phyloP scores from a whole-genome alignment of 2,797 vertebrate genomes.

The Tapirus indicus region DNA sequence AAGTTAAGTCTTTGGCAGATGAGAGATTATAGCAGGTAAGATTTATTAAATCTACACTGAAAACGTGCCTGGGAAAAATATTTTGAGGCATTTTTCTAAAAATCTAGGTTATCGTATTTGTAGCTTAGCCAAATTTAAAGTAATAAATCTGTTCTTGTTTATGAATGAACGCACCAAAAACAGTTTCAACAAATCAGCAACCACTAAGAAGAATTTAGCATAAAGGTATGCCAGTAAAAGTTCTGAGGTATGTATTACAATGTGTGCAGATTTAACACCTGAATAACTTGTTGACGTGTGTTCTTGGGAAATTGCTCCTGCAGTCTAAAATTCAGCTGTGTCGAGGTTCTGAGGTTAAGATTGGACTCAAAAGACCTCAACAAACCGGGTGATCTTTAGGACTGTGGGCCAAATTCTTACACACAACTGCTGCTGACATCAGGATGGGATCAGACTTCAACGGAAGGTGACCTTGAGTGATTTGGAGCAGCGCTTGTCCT shows the following conservation, averaged over 20 bases:
- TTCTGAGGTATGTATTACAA: not conserved
- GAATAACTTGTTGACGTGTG: conserved; percentile 4
- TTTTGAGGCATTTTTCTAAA: conserved; percentile 23
- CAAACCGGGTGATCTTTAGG: conserved; percentile 31
- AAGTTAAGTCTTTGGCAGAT: conserved; percentile 46
- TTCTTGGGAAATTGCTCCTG: not conserved
- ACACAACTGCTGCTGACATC: conserved; percentile 9
- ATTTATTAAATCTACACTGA: conserved; percentile 57
- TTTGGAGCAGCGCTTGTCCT: not conserved
- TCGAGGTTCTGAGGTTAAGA: conserved; percentile 5
- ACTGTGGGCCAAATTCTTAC: not conserved
- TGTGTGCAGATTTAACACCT: conserved; percentile 46
- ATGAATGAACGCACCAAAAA: conserved; percentile 23
- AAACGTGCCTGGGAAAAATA: conserved; percentile 39
- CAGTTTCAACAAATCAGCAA: not conserved
- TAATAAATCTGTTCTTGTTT: conserved; percentile 58
- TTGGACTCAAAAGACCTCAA: not conserved
- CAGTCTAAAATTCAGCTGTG: conserved; percentile 49
- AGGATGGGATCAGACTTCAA: not conserved
- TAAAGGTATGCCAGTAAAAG: conserved; percentile 57
- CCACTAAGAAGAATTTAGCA: conserved; percentile 59
- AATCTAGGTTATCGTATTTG: conserved; percentile 31
- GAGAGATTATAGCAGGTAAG: conserved; percentile 26
- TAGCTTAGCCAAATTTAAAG: conserved; percentile 43
- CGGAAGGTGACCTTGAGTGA: conserved; percentile 15